Evolutionary conservation across 2,113 vertebrate species (phyloP).

Genomic region (Barnardius zonarius): DNA sequence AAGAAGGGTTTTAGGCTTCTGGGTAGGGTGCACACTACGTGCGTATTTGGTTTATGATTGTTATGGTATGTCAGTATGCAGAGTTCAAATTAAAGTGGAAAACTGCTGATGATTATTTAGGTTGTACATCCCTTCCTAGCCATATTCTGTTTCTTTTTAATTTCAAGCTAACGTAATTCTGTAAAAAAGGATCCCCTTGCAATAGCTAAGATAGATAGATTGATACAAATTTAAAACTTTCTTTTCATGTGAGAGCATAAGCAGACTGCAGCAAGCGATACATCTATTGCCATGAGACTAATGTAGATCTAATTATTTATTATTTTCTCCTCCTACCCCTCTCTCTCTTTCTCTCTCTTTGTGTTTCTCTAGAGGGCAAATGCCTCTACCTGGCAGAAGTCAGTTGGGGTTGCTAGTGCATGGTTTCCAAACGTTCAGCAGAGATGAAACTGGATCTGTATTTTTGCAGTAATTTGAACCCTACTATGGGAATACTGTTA

Average conservation of each 20-base stretch:
- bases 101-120: conserved; percentile 63
- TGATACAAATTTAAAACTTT: conserved; percentile 53
- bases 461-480: conserved; percentile 74
- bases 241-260: conserved; percentile 30
- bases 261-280: conserved; percentile 61
- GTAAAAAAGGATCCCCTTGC: conserved; percentile 65
- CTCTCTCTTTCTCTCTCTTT: conserved; percentile 53
- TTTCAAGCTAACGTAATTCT: conserved; percentile 54
- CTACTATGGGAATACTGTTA: conserved; percentile 71
- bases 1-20: conserved; percentile 52
- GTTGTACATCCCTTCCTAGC: conserved; percentile 60
- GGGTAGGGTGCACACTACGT: conserved; percentile 60
- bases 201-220: conserved; percentile 50
- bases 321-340: conserved; percentile 59
- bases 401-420: conserved; percentile 75
- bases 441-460: conserved; percentile 70
- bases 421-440: conserved; percentile 76
- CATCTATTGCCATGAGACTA: conserved; percentile 69
- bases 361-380: conserved; percentile 69
- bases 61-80: conserved; percentile 55
- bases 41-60: conserved; percentile 51
- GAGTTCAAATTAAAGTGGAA: conserved; percentile 66
- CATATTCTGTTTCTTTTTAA: conserved; percentile 37
- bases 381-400: conserved; percentile 76
- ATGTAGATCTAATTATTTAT: conserved; percentile 54